A percentile compares a stretch with the other conserved stretches of the same genome.
phyloP scores from a whole-genome alignment of 2,113 vertebrate genomes.

The Myocastor coypus region DNA sequence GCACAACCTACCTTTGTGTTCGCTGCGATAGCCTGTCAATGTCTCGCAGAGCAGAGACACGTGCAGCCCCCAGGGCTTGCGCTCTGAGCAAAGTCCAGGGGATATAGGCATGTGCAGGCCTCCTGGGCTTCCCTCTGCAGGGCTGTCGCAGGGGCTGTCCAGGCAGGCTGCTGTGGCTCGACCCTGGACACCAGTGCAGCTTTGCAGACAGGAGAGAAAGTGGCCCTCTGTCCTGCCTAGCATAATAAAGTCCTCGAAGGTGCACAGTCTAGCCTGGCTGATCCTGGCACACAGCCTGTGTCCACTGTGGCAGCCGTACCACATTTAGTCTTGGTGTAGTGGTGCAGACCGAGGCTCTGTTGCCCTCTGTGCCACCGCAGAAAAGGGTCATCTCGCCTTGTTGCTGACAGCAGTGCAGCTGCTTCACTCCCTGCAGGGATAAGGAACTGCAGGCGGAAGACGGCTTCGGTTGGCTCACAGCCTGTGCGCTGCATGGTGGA shows the following conservation, averaged over 20 bases:
- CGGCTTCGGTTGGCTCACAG: background rate
- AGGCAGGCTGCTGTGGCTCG: background rate
- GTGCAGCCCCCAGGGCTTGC: background rate
- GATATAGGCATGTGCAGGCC: rapidly evolving
- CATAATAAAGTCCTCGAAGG: background rate
- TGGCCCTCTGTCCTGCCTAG: background rate
- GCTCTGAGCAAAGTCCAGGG: background rate
- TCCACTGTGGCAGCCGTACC: background rate
- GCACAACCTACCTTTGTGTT: background rate
- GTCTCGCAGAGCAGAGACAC: background rate
- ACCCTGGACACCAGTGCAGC: background rate
- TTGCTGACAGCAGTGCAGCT: background rate
- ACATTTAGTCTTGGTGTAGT: background rate
- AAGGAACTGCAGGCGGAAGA: background rate
- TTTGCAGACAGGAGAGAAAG: background rate
- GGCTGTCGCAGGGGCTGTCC: background rate
- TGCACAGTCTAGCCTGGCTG: too few species aligned
- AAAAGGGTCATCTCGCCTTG: background rate
- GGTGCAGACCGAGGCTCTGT: background rate
- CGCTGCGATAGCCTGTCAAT: background rate
- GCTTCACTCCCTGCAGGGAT: background rate
- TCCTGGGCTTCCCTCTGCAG: background rate
- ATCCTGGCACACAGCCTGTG: background rate
- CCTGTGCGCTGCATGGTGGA: background rate
- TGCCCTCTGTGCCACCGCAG: background rate